Conservation (phyloP, 2,888 invertebrate species). For the Heliconius hortense region DNA sequence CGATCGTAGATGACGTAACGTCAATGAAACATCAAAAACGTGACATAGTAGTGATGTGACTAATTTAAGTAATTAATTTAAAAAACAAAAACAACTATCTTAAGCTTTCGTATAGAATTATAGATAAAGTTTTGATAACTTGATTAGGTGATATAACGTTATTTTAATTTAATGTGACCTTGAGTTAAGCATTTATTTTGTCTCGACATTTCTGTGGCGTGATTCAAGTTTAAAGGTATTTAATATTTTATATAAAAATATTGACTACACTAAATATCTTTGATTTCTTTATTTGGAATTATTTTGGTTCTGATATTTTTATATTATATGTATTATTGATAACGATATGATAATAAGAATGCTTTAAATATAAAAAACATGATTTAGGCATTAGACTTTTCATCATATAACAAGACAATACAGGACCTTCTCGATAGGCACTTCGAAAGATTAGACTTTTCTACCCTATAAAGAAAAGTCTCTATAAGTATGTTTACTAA, state of each 20-base stretch:
- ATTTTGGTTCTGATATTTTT: neutral
- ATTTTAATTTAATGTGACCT: neutral
- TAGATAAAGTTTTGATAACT: neutral
- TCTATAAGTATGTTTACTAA: too few relatives aligned
- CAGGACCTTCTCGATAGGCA: too few relatives aligned
- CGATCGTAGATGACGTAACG: constrained; percentile 11
- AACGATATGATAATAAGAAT: neutral
- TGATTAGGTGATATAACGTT: neutral
- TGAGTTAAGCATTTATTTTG: neutral
- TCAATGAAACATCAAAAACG: neutral
- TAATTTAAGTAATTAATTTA: neutral
- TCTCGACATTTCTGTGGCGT: too few relatives aligned
- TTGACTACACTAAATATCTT: too few relatives aligned
- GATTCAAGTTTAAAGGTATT: neutral
- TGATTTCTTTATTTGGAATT: neutral
- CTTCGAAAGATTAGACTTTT: too few relatives aligned
- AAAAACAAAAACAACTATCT: neutral
- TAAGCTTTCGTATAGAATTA: neutral
- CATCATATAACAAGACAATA: too few relatives aligned
- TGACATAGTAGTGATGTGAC: neutral
- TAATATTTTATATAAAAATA: neutral
- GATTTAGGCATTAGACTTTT: too few relatives aligned
- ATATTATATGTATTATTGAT: neutral
- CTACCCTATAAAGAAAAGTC: too few relatives aligned
- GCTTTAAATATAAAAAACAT: neutral